Percentiles rank a stretch among this genome's conserved stretches.
phyloP scores from a whole-genome alignment of 2,888 invertebrate genomes.

The Drosophila maculinotata region DNA sequence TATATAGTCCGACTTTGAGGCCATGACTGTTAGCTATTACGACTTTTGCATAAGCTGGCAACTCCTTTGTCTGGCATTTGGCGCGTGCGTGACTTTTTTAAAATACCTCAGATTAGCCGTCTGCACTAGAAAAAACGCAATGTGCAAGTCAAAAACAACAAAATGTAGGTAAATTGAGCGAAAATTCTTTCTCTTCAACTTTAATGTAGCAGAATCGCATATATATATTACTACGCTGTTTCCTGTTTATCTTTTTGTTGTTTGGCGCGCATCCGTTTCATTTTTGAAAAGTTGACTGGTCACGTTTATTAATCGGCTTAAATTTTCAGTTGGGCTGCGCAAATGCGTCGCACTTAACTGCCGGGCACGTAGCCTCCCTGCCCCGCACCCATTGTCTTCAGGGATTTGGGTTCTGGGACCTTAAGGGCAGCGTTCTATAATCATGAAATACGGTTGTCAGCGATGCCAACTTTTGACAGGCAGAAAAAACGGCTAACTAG shows the following conservation, averaged over 20 bases:
- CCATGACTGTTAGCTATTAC: not conserved
- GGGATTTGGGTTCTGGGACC: constrained; percentile 25
- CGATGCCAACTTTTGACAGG: constrained; percentile 1
- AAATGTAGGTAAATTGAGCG: constrained; percentile 38
- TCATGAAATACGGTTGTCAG: constrained; percentile 50
- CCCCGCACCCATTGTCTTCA: constrained; percentile 55
- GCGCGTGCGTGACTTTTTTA: constrained; percentile 61
- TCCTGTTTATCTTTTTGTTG: constrained; percentile 42
- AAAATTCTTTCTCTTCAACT: constrained; percentile 28
- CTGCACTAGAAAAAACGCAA: constrained; percentile 34
- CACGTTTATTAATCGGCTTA: constrained; percentile 79
- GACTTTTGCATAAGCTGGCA: constrained; percentile 32
- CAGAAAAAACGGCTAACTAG: not conserved
- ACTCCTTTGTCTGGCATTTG: constrained; percentile 10
- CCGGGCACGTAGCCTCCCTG: constrained; percentile 53
- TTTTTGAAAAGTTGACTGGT: constrained; percentile 57
- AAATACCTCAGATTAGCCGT: constrained; percentile 54
- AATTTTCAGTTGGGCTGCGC: constrained; percentile 40
- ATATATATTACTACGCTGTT: constrained; percentile 23
- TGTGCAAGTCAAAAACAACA: constrained; percentile 39
- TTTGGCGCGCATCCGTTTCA: constrained; percentile 44
- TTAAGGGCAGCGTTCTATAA: constrained; percentile 50
- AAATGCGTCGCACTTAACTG: constrained; percentile 51
- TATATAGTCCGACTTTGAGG: not conserved
- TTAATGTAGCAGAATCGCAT: constrained; percentile 8